Base-by-base conservation (phyloP, 2,113 vertebrate species). In the Apodemus speciosus region DNA sequence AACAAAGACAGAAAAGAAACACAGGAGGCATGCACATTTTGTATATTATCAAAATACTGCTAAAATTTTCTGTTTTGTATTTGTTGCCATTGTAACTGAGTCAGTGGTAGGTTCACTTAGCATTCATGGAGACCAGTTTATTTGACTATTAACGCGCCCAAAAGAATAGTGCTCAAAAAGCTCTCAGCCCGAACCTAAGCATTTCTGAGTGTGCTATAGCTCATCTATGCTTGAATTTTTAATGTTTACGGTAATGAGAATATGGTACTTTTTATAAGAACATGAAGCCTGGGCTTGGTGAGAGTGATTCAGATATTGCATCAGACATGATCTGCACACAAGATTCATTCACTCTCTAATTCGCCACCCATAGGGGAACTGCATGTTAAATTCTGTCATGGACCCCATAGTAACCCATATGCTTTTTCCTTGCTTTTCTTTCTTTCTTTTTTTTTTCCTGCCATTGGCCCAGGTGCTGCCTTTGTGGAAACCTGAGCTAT, bases 291-390 rank as follows among this genome's bases (percentile, higher is more conserved):
- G 60, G 18, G 46, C 49, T 88, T 81, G 80, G 46, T 76, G 91
- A 91, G 43, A 3, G 23, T 92, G 95, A 93, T 43, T 81, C 72
- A 92, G 73, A n/a, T 92, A 69, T 95, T 96, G 87, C 85, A 35
- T 97, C 96, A 85, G 94, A 88, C 88, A 94, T 92, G 87, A 90
- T 94, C 87, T 90, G 91, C 62, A 56, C 86, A 40, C 58, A 53
- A 43, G 85, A 79, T 77, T 93, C 77, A 88, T 92, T 81, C 53
- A 89, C 81, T 92, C 66, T 46, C 58, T 51, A 49, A 79, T 87
- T 72, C 68, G 43, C n/a, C 80, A 66, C n/a, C 32, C 14, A 13
- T 30, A 68, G 81, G 90, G 9, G 35, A 80, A 11, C 91, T 80
- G 66, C 73, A 53, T 79, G 92, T 92, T 64, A 85, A 49, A 88